A percentile compares a stretch with the other conserved stretches of the same genome.
Conservation (phyloP, 2,113 vertebrate species). For the Meles meles region DNA sequence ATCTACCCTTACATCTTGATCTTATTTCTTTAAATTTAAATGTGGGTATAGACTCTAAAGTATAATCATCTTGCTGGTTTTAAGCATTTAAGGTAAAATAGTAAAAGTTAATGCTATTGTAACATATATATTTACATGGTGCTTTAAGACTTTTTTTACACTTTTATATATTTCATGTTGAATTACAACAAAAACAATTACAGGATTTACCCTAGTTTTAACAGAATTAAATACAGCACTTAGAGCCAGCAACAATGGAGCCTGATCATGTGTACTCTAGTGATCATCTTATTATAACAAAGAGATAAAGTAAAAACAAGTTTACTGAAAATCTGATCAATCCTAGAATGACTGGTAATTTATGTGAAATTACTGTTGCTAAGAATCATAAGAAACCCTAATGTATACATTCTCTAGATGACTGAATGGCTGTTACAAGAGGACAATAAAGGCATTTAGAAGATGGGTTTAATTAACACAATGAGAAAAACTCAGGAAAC, state of each 20-base stretch:
- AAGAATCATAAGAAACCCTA: not conserved
- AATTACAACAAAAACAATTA: constrained; percentile 10
- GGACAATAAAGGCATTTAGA: not conserved
- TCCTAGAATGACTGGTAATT: not conserved
- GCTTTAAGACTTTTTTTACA: not conserved
- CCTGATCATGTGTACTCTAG: not conserved
- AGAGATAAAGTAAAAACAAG: not conserved
- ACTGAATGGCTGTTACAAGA: not conserved
- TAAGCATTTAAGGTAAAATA: constrained; percentile 19
- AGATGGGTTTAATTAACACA: not conserved
- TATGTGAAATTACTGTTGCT: not conserved
- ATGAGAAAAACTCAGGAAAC: not conserved
- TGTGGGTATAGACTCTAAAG: not conserved
- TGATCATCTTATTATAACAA: not conserved
- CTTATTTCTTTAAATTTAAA: constrained; percentile 43
- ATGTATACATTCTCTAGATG: not conserved
- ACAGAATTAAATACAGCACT: constrained; percentile 8
- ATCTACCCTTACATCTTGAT: not conserved
- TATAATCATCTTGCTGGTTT: not conserved
- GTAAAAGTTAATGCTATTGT: not conserved
- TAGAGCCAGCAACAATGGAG: not conserved
- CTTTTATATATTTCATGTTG: constrained; percentile 22
- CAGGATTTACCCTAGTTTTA: not conserved
- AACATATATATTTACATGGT: not conserved
- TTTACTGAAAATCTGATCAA: not conserved